These are phyloP conservation scores for Philaethria dido DNA, from an alignment of 2,888 invertebrate species.

Conservation along the genomic window DNA sequence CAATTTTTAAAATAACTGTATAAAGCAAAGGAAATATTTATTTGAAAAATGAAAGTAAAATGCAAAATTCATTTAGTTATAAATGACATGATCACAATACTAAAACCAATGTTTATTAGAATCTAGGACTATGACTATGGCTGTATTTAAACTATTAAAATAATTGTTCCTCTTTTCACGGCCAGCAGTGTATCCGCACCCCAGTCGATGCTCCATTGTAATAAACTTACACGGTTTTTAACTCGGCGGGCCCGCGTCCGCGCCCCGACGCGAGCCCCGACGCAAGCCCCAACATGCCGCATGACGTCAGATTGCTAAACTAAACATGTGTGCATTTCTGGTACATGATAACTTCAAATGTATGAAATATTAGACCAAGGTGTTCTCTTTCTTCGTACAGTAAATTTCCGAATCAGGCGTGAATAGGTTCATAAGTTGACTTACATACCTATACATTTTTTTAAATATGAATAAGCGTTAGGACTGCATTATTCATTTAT, in stretches of 20 bases:
- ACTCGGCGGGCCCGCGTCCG: conserved; percentile 49
- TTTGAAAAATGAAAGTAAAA: too few relatives aligned
- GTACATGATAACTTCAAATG: background rate
- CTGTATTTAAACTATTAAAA: background rate
- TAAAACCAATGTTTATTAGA: too few relatives aligned
- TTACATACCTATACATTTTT: too few relatives aligned
- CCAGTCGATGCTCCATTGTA: conserved; percentile 63
- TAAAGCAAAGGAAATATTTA: too few relatives aligned
- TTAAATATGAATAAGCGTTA: too few relatives aligned
- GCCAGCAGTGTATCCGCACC: conserved; percentile 56
- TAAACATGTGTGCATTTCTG: conserved; percentile 2
- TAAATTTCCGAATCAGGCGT: too few relatives aligned
- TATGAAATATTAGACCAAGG: background rate
- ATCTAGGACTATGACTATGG: background rate
- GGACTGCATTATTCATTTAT: too few relatives aligned
- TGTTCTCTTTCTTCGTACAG: background rate
- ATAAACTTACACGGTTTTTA: conserved; percentile 81
- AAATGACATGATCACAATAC: too few relatives aligned
- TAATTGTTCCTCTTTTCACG: conserved; percentile 30
- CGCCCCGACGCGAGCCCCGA: background rate
- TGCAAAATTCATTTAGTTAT: too few relatives aligned
- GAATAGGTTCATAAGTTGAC: too few relatives aligned
- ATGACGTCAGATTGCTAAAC: background rate
- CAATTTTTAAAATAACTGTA: too few relatives aligned
- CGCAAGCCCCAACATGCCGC: background rate